Conservation (phyloP, 2,888 invertebrate species). For the Brachylomia viminalis region DNA sequence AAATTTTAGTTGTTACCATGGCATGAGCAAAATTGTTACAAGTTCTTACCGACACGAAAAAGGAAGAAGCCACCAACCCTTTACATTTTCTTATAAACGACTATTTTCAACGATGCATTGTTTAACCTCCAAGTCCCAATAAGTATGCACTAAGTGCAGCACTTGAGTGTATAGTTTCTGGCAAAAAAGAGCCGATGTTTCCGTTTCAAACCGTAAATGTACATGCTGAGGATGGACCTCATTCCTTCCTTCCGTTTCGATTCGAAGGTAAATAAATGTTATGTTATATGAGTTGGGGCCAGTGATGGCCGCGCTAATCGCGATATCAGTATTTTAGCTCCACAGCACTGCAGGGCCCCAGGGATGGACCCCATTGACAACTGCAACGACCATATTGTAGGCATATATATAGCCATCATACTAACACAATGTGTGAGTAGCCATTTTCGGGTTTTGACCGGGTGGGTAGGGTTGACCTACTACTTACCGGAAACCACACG, state of each 20-base stretch:
- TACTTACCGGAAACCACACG: slow-evolving; percentile 26
- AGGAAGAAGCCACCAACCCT: neutral
- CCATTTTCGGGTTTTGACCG: slow-evolving; percentile 11
- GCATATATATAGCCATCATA: neutral
- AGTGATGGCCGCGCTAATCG: neutral
- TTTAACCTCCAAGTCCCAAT: neutral
- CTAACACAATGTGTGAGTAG: neutral
- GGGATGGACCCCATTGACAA: neutral
- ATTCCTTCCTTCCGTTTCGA: neutral
- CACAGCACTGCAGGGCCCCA: neutral
- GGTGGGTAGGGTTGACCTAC: slow-evolving; percentile 54
- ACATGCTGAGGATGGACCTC: neutral
- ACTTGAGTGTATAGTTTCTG: neutral
- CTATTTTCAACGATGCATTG: neutral
- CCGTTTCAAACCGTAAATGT: neutral
- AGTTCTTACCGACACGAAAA: neutral
- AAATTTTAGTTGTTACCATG: neutral
- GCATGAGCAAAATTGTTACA: neutral
- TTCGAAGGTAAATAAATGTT: neutral
- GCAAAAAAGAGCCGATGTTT: neutral
- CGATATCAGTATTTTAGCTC: neutral
- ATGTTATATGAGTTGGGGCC: neutral
- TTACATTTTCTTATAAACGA: neutral
- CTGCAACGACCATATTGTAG: neutral
- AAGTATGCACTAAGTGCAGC: neutral